Evolutionary conservation across 2,888 invertebrate genomes (phyloP), one percentile per base, ranked within the genome.

Genomic region (Trachelus tabidus): DNA sequence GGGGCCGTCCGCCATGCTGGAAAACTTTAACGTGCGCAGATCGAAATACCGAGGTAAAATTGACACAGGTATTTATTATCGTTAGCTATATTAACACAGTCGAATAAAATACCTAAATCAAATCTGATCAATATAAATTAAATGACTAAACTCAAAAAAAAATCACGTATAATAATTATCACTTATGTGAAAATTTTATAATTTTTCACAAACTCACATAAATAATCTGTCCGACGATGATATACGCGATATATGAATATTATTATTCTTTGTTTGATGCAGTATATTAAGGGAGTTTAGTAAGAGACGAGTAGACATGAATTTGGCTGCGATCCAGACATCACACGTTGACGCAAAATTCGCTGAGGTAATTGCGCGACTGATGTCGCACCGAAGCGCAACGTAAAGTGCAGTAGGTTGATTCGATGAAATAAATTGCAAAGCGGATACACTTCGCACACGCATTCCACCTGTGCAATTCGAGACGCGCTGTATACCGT

Each of bases 301-400:
- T 35, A 68, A 75, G 68, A 69, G 75, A 76, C 35, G 75, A 69
- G 40, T 31, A 37, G 79, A 76, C 78, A 80, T 76, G 83, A 77
- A 83, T 75, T 83, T 83, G 83, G 83, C 81, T 76, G 79, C 15
- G 78, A 79, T 83, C 83, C 83, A 83, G 83, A 77, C 77, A 79
- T 77, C 79, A 82, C 79, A 34, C 34, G 11, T 31, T 71, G 73
- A 75, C 30, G 75, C 37, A 78, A 82, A 79, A 80, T 76, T 82
- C 80, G 79, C 77, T 77, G 81, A 79, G 79, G 81, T 78, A 81
- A 82, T 83, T 78, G 81, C 80, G 81, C 81, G 78, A 79, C 79
- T 73, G 81, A 82, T 79, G 30, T 31, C 12, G 34, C 33, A 15
- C 71, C 71, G 33, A 71, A 31, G 31, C 71, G 33, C 31, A 23